Base-by-base conservation (phyloP, 2,113 vertebrate genomes). In the Ophiodon elongatus region DNA sequence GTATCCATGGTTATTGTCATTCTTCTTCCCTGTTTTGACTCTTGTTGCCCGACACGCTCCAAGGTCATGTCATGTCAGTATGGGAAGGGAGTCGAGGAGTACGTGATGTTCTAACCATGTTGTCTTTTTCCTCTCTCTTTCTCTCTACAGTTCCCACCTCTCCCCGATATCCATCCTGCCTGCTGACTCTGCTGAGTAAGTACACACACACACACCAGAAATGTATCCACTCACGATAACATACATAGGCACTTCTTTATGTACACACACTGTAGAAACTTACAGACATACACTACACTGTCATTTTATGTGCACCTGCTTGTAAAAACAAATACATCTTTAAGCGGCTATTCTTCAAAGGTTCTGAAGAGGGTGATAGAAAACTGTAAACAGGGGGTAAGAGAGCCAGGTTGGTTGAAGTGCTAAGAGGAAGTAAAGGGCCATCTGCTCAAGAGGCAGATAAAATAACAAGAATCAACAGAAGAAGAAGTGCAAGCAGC, bases 111-210 rank as follows among this genome's bases (percentile, higher is more conserved):
- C 89, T 94, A 89, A 92, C 84, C 57, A 76, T 72, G 54, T 39
- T 84, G 82, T 91, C 47, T 56, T 27, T 84, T 69, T 25, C 75
- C 91, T 96, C 97, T 80, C 89, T 77, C 90, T 95, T 84, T 85
- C 75, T 96, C 96, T 77, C 66, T 79, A 23, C 95, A 98, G 97
- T 94, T 96, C 97, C 90, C 96, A 96, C 92, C 95, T 97, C 90
- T 96, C 97, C 93, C 94, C 97, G 33, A 96, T 97, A 95, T 96
- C 95, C 95, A 97, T 97, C 91, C 94, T 98, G 95, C 97, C 97
- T 85, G 95, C 97, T 88, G 96, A 96, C 92, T 97, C 97, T 96
- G 96, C 96, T 84, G 96, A 97, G 97, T 99, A 96, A 98, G 98
- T 97, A 88, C 54, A 72, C 72, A 56, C 71, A 6, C 33, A 70